A percentile compares a stretch with the other conserved stretches of the same genome.
Conservation (phyloP, 2,888 invertebrate species). For the Drosophila infuscata region DNA sequence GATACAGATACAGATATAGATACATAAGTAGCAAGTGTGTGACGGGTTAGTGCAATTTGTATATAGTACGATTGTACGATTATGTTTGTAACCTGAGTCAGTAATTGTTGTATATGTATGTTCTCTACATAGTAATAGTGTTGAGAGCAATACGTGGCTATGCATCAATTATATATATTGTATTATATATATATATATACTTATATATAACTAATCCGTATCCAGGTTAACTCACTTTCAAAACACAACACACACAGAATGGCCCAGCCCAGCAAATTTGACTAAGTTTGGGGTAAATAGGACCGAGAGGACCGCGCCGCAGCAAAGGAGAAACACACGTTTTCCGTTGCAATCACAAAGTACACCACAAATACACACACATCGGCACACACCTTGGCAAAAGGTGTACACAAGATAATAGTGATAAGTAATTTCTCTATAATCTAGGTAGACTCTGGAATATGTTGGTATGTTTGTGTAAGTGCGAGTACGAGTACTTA, state of each 20-base stretch:
- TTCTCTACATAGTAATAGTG: neutral
- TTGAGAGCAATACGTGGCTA: neutral
- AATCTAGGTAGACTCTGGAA: neutral
- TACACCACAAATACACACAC: slow-evolving; percentile 5
- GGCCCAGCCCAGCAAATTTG: slow-evolving; percentile 1
- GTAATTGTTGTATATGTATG: neutral
- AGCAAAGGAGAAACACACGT: too few relatives aligned
- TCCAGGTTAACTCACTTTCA: slow-evolving; percentile 12
- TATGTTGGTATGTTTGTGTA: slow-evolving; percentile 11
- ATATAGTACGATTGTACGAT: slow-evolving; percentile 11
- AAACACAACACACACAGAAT: slow-evolving; percentile 40
- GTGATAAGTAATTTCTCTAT: neutral
- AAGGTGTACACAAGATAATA: neutral
- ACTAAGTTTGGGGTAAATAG: neutral
- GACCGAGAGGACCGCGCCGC: neutral
- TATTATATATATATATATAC: slow-evolving; percentile 3
- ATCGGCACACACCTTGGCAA: neutral
- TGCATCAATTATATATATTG: slow-evolving; percentile 2
- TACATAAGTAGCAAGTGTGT: slow-evolving; percentile 8
- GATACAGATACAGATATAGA: slow-evolving; percentile 2
- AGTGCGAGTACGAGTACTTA: slow-evolving; percentile 16
- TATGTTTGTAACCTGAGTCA: slow-evolving; percentile 6
- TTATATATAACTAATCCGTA: neutral
- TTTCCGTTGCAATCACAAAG: slow-evolving; percentile 1
- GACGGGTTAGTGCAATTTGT: slow-evolving; percentile 20